Evolutionary conservation across 2,113 vertebrate genomes (phyloP).

Genomic region (Echinops telfairi): DNA sequence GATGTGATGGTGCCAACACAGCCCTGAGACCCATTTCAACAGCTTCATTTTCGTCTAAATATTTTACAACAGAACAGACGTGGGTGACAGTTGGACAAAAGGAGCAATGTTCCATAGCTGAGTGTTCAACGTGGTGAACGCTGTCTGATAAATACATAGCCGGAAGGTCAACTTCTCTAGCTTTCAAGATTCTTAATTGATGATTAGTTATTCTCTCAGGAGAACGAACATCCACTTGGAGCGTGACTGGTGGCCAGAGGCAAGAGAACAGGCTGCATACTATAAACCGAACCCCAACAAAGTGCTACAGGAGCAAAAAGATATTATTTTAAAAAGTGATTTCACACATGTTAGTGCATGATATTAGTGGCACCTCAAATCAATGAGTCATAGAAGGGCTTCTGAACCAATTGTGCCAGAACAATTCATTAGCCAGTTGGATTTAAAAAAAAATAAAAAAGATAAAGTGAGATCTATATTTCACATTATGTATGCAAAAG

Average conservation of each 20-base stretch:
- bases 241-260: constrained; percentile 10
- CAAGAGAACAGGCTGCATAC: constrained; percentile 15
- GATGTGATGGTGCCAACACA: neutral
- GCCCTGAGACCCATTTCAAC: constrained; percentile 24
- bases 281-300: constrained; percentile 30
- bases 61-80: constrained; percentile 17
- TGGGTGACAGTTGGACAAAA: constrained; percentile 29
- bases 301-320: neutral
- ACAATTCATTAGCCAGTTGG: neutral
- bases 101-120: neutral
- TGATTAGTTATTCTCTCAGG: constrained; percentile 66
- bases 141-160: constrained; percentile 56
- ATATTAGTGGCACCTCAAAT: constrained; percentile 34
- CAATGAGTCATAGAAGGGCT: neutral
- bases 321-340: neutral
- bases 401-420: constrained; percentile 6
- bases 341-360: neutral
- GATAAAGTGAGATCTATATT: neutral
- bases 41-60: constrained; percentile 22
- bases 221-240: constrained; percentile 50
- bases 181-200: constrained; percentile 61
- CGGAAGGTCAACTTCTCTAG: constrained; percentile 64
- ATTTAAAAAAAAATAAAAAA: neutral
- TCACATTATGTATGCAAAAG: neutral
- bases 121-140: constrained; percentile 54